Conservation (phyloP, 2,797 vertebrate species). For the Siniperca obscura region DNA sequence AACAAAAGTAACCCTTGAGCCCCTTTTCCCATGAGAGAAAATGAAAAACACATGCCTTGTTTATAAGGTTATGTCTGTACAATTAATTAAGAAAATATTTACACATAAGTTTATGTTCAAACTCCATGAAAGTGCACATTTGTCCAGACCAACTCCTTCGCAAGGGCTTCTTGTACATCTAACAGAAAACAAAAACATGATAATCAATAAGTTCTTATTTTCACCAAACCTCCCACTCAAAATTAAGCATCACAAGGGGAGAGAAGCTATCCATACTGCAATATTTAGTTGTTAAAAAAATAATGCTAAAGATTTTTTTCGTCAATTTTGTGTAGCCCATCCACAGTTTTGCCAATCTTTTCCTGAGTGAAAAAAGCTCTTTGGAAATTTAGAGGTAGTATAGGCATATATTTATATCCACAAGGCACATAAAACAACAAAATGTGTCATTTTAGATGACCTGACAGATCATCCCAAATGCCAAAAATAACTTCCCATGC, state of each 20-base stretch:
- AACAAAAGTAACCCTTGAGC: neutral
- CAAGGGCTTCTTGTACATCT: too few species aligned
- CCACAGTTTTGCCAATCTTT: neutral
- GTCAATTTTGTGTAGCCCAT: neutral
- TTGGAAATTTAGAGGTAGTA: neutral
- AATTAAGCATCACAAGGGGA: neutral
- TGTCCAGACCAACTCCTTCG: neutral
- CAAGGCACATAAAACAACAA: constrained; percentile 26
- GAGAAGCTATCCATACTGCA: neutral
- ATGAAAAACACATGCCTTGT: constrained; percentile 19
- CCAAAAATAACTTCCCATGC: constrained; percentile 42
- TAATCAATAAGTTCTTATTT: neutral
- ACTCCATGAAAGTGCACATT: neutral
- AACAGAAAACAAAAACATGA: neutral
- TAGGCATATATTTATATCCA: neutral
- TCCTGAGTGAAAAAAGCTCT: neutral
- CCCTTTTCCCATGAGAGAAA: neutral
- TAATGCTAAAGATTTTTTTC: neutral
- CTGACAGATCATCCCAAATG: constrained; percentile 19
- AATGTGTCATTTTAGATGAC: constrained; percentile 15
- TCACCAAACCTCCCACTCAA: neutral
- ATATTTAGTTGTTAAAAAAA: neutral
- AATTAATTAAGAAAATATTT: neutral
- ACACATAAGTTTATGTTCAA: constrained; percentile 2
- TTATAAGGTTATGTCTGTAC: neutral